phyloP scores from a whole-genome alignment of 2,888 invertebrate genomes.

The Caradrina kadenii region DNA sequence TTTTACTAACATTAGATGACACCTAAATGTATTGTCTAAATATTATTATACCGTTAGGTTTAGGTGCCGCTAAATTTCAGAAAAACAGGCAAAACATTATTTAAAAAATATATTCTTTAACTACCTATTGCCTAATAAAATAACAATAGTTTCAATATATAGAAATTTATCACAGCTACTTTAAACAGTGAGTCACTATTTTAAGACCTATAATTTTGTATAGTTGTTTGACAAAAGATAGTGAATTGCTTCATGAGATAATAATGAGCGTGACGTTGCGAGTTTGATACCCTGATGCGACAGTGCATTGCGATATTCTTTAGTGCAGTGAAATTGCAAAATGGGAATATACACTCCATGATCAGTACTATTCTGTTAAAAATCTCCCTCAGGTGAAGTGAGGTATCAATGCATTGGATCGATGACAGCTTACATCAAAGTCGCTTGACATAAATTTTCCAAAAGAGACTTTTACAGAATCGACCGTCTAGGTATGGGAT shows the following conservation, averaged over 20 bases:
- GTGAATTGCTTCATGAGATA: conserved; percentile 2
- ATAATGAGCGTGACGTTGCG: conserved; percentile 3
- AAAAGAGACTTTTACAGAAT: background rate
- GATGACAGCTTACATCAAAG: background rate
- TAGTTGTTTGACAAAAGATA: conserved; percentile 29
- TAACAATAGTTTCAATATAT: background rate
- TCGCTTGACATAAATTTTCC: background rate
- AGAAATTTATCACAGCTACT: conserved; percentile 5
- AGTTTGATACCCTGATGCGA: conserved; percentile 10
- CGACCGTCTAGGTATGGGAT: background rate
- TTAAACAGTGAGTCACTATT: conserved; percentile 25
- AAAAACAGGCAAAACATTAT: too few species aligned
- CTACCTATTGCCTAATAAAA: conserved; percentile 5
- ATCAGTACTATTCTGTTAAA: too few species aligned
- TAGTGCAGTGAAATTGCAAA: too few species aligned
- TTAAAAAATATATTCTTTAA: too few species aligned
- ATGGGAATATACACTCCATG: too few species aligned
- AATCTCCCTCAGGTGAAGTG: too few species aligned
- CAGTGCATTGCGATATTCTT: conserved; percentile 1
- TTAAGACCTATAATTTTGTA: conserved; percentile 9
- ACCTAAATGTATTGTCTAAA: background rate
- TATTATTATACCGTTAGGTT: background rate
- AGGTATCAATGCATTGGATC: too few species aligned
- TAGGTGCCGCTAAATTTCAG: too few species aligned
- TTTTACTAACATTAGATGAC: too few species aligned